Evolutionary conservation across 2,888 invertebrate species (phyloP).

Genomic region (Watsonalla cultraria): DNA sequence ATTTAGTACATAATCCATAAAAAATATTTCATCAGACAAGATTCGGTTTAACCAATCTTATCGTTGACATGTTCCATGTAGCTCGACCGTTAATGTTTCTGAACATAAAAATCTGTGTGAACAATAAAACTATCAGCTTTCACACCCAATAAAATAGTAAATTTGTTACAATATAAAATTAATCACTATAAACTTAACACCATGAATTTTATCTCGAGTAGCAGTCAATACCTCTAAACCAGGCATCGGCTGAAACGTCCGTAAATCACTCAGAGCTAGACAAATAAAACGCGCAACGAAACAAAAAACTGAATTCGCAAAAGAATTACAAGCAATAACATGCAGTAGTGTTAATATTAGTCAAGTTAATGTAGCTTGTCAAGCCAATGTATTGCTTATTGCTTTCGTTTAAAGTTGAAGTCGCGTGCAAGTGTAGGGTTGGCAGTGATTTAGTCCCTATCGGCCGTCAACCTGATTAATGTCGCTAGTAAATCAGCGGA

Average conservation of each 20-base stretch:
- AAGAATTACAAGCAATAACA: conserved; percentile 76
- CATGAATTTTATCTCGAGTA: conserved; percentile 53
- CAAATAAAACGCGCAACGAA: conserved; percentile 62
- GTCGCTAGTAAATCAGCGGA: conserved; percentile 78
- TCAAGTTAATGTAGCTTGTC: conserved; percentile 24
- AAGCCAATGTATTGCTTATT: conserved; percentile 35
- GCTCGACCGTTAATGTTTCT: background rate
- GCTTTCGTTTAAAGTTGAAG: conserved; percentile 34
- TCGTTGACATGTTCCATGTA: background rate
- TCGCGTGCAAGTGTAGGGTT: conserved; percentile 42
- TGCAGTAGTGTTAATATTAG: conserved; percentile 68
- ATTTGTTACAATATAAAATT: conserved; percentile 39
- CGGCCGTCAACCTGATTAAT: conserved; percentile 78
- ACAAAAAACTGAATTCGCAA: conserved; percentile 66
- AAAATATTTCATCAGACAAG: too few species aligned
- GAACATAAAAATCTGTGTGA: background rate
- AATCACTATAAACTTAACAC: conserved; percentile 45
- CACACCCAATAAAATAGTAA: conserved; percentile 7
- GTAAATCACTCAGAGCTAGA: conserved; percentile 65
- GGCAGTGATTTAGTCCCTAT: conserved; percentile 76
- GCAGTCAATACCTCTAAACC: conserved; percentile 58
- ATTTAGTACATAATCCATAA: too few species aligned
- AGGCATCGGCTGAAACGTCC: conserved; percentile 59
- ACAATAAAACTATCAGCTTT: background rate
- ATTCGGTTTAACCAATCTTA: too few species aligned